Percentiles rank a stretch among this genome's conserved stretches.
phyloP scores from a whole-genome alignment of 2,888 invertebrate genomes.

The Synanthedon formicaeformis region DNA sequence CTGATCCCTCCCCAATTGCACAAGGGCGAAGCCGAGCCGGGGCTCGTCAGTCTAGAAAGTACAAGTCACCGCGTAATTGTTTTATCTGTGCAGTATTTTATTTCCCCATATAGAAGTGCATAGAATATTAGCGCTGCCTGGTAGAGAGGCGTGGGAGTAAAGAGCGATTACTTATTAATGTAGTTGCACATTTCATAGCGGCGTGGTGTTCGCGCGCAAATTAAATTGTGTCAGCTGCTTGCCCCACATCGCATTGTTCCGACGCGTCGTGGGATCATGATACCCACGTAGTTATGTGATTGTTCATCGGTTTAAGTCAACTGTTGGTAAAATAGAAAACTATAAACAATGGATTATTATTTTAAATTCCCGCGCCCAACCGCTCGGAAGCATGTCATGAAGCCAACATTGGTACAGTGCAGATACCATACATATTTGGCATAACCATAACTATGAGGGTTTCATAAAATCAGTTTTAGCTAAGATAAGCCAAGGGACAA shows the following conservation, averaged over 20 bases:
- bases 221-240: slow-evolving; percentile 66
- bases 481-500: no score
- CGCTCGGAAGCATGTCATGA: slow-evolving; percentile 4
- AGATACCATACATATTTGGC: no score
- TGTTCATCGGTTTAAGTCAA: slow-evolving; percentile 36
- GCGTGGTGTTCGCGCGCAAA: slow-evolving; percentile 46
- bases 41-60: no score
- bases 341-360: slow-evolving; percentile 44
- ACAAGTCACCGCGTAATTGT: no score
- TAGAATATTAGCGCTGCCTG: slow-evolving; percentile 12
- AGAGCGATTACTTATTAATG: slow-evolving; percentile 16
- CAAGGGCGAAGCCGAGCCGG: no score
- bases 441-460: no score
- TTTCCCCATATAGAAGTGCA: background rate
- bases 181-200: slow-evolving; percentile 28
- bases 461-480: no score
- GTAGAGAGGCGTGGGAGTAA: slow-evolving; percentile 49
- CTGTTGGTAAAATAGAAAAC: slow-evolving; percentile 61
- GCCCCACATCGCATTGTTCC: slow-evolving; percentile 63
- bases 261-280: slow-evolving; percentile 45
- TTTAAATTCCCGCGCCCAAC: slow-evolving; percentile 37
- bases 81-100: background rate
- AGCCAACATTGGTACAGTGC: no score
- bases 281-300: slow-evolving; percentile 31
- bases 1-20: no score